A percentile compares a stretch with the other conserved stretches of the same genome.
Conservation (phyloP, 92 coral and sea anemone genomes). For the Meandrina meandrites region DNA sequence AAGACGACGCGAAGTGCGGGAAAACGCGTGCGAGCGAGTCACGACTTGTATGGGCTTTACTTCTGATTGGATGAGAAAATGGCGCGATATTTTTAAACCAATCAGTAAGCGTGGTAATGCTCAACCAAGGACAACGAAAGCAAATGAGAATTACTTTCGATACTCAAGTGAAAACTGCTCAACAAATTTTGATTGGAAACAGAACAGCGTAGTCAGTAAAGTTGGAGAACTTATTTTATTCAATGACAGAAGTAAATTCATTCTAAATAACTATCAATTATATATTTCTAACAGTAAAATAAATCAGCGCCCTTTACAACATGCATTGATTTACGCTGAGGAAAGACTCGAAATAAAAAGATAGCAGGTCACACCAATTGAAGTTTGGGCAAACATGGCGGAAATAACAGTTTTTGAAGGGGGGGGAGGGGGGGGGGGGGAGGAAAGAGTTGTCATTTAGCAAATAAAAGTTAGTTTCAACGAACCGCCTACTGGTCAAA, state of each 20-base stretch:
- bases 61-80: too few relatives aligned
- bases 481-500: too few relatives aligned
- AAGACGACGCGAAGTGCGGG: too few relatives aligned
- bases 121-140: background rate
- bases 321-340: background rate
- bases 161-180: background rate
- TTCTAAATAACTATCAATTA: background rate
- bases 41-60: too few relatives aligned
- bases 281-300: background rate
- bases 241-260: background rate
- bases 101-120: too few relatives aligned
- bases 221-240: background rate
- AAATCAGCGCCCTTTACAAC: background rate
- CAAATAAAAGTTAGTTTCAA: too few relatives aligned
- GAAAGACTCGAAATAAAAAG: background rate
- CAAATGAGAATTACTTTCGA: background rate
- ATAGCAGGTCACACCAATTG: background rate
- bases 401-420: too few relatives aligned
- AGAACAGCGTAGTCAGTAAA: background rate
- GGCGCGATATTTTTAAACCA: too few relatives aligned
- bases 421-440: too few relatives aligned
- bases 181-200: background rate
- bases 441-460: too few relatives aligned
- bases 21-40: too few relatives aligned
- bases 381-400: too few relatives aligned